phyloP scores from a whole-genome alignment of 2,797 vertebrate genomes.

The Pantherophis alleghaniensis region DNA sequence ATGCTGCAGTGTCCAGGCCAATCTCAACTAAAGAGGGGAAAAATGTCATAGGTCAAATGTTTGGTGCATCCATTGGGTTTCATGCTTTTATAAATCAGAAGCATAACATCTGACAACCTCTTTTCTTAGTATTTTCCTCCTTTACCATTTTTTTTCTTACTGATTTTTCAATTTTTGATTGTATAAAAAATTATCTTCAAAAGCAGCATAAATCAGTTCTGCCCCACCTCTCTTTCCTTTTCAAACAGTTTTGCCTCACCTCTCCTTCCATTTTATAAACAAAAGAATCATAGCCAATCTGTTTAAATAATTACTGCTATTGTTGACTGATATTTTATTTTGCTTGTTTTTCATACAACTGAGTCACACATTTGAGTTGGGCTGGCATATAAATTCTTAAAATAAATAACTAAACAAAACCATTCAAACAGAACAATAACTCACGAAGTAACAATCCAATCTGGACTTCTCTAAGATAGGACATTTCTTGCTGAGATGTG shows the following conservation, averaged over 20 bases:
- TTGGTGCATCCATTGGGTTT: background rate
- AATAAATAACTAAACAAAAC: background rate
- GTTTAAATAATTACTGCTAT: background rate
- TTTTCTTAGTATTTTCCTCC: background rate
- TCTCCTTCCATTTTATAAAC: background rate
- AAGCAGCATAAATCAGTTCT: background rate
- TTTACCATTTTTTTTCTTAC: background rate
- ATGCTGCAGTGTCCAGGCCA: background rate
- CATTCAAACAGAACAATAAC: background rate
- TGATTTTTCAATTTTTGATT: background rate
- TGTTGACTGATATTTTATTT: background rate
- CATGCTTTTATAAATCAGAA: background rate
- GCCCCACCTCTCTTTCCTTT: background rate
- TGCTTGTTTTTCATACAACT: background rate
- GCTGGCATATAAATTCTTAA: background rate
- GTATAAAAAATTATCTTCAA: background rate
- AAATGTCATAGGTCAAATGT: background rate
- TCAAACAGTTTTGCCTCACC: background rate
- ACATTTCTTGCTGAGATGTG: background rate
- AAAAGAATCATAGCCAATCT: background rate
- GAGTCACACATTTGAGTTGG: background rate
- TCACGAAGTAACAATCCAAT: background rate
- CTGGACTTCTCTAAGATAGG: background rate
- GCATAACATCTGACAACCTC: background rate
- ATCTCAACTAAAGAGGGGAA: background rate